Base-by-base conservation (phyloP, 2,888 invertebrate species). In the Notodonta dromedarius region DNA sequence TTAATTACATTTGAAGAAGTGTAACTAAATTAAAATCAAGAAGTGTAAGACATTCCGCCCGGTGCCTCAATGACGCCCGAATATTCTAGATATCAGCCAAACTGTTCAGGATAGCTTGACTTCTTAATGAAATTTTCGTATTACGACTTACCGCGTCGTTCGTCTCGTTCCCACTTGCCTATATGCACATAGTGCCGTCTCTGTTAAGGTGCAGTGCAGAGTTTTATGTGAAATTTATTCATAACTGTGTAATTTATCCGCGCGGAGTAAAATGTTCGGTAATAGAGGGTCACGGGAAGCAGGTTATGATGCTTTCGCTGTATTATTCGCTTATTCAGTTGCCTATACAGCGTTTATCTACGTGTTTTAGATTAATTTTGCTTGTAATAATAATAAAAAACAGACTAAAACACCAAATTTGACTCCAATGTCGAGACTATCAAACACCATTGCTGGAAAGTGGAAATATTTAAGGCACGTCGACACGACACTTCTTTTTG, bases 201-300 rank as follows among this genome's bases (percentile, higher is more conserved):
- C 89, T 88, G 88, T 88, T 85, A 91, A 93, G 93, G 93, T 93
- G 93, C 94, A 93, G 86, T 90, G 82, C 81, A 73, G 86, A 92
- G 90, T 92, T 94, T 94, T 94, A 94, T 94, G 93, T 83, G 91
- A 94, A 93, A 94, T 94, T 94, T 94, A 94, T 94, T 94, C 94
- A 94, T 94, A 94, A 94, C 93, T 87, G 88, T 85, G 91, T 94
- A 94, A 94, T 94, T 93, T 91, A 94, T 93, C 91, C 90, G 83
- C 80, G 86, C 82, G 82, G 84, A 91, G 91, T 89, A 88, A 91
- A 91, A 89, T 86, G 89, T 83, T 84, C 72, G 75, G 90, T 91
- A 91, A 91, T 91, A 64, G 71, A 63, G 85, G 81, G 79, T 83
- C 14, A 14, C 14, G 35, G 63, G 57, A 48, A 32, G 58, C 58